These are phyloP conservation scores for Nebria ingens DNA, from an alignment of 1,140 invertebrate species.

Conservation along the genomic window DNA sequence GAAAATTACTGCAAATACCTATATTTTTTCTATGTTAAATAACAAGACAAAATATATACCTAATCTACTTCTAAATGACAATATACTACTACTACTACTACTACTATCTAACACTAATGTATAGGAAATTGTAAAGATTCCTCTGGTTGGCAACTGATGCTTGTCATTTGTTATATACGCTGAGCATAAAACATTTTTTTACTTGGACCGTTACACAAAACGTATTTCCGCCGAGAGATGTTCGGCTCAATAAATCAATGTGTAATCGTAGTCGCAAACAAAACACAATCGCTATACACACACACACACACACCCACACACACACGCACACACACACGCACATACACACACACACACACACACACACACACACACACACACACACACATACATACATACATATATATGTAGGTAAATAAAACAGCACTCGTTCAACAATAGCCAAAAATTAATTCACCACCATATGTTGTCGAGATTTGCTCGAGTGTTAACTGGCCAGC, in stretches of 20 bases:
- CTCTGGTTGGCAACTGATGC: background rate
- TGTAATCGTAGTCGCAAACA: background rate
- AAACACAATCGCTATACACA: background rate
- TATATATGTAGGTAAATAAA: background rate
- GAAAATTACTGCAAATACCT: no score
- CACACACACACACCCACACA: background rate
- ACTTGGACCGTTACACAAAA: background rate
- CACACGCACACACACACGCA: background rate
- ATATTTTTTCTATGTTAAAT: no score
- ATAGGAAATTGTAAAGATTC: background rate
- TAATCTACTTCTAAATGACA: background rate
- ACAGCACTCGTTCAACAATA: background rate
- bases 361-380: background rate
- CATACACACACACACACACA: background rate
- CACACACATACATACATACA: background rate
- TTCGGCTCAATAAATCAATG: background rate
- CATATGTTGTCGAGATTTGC: background rate
- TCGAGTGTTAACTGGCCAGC: no score
- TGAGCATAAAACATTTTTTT: background rate
- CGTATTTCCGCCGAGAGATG: background rate
- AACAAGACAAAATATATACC: no score
- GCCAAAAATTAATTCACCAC: background rate
- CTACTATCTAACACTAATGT: background rate
- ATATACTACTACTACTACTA: background rate
- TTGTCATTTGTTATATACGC: background rate